Evolutionary conservation across 2,888 invertebrate genomes (phyloP).

Genomic region (Morpho deidamia): DNA sequence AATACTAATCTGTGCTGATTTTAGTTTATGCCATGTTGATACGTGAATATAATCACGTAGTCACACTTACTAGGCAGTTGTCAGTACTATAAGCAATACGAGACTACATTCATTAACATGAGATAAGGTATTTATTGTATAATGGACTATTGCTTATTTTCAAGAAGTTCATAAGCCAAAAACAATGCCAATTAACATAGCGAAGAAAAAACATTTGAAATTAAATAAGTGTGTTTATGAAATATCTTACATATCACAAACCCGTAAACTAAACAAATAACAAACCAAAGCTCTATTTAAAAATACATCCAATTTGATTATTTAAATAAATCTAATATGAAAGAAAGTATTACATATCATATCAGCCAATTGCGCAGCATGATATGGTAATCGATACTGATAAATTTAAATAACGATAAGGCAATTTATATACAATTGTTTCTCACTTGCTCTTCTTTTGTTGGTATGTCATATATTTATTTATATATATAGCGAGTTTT

Average conservation of each 20-base stretch:
- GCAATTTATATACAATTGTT: constrained; percentile 32
- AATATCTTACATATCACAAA: too few relatives aligned
- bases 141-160: too few relatives aligned
- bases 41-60: neutral
- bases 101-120: too few relatives aligned
- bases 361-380: constrained; percentile 50
- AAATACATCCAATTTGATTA: too few relatives aligned
- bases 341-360: constrained; percentile 35
- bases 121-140: too few relatives aligned
- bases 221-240: too few relatives aligned
- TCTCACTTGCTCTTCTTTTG: constrained; percentile 1
- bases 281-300: too few relatives aligned
- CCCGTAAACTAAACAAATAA: too few relatives aligned
- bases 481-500: neutral
- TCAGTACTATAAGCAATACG: too few relatives aligned
- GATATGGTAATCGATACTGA: constrained; percentile 61
- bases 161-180: too few relatives aligned
- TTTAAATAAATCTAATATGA: neutral
- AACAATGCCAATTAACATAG: too few relatives aligned
- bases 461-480: neutral
- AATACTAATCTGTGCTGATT: constrained; percentile 17
- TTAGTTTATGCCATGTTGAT: neutral
- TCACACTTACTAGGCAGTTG: neutral
- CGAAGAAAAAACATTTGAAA: too few relatives aligned
- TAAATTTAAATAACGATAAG: constrained; percentile 47